A percentile compares a stretch with the other conserved stretches of the same genome.
Evolutionary conservation across 2,113 vertebrate genomes (phyloP).

Genomic region (Prietella phreatophila): DNA sequence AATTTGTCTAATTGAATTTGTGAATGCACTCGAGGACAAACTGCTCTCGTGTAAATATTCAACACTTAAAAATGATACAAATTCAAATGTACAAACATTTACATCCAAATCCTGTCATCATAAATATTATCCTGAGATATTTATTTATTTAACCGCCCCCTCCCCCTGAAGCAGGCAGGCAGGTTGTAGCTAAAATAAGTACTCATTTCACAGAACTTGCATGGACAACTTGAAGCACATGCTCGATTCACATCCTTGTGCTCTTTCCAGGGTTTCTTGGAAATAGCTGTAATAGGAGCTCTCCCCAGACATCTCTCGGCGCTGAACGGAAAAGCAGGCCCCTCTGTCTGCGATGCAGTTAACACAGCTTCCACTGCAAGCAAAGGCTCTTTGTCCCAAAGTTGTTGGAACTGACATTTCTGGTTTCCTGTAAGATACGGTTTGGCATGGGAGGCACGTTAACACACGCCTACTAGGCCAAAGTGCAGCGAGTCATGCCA

Average conservation of each 20-base stretch:
- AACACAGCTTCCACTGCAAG: conserved; percentile 11
- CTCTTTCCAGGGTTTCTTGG: conserved; percentile 22
- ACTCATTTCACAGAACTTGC: neutral
- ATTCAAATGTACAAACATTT: neutral
- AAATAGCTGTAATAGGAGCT: conserved; percentile 20
- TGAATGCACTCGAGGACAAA: neutral
- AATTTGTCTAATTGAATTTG: neutral
- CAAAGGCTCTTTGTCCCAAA: conserved; percentile 43
- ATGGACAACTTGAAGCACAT: neutral
- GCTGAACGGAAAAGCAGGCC: conserved; percentile 5
- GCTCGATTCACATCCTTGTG: conserved; percentile 9
- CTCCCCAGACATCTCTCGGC: conserved; percentile 23
- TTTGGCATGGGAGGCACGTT: conserved; percentile 16
- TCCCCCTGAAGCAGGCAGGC: conserved; percentile 6
- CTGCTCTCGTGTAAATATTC: neutral
- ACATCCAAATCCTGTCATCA: neutral
- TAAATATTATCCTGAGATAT: neutral
- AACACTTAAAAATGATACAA: neutral
- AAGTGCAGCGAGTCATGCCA: conserved; percentile 36
- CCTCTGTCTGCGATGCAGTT: conserved; percentile 4
- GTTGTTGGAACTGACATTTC: conserved; percentile 17
- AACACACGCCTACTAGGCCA: conserved; percentile 47
- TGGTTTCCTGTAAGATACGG: conserved; percentile 40
- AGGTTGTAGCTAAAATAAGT: neutral
- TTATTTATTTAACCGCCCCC: no score